Evolutionary conservation across 2,113 vertebrate species (phyloP), one percentile per base, ranked within the genome.

Genomic region (Sphaerodactylus townsendi): DNA sequence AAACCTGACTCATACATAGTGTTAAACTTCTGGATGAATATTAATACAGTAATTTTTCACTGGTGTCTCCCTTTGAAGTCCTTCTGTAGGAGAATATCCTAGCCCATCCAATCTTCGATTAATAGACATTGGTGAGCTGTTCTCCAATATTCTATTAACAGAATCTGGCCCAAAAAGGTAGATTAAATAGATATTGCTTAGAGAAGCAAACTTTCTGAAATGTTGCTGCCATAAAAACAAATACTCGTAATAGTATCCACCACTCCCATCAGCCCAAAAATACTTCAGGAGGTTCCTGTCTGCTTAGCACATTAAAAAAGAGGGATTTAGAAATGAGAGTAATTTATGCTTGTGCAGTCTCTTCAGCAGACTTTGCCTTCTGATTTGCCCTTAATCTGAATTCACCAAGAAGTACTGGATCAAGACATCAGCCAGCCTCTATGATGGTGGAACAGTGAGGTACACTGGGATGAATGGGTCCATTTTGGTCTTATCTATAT

Each of bases 401-500:
- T 62, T 72, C 59, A 72, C 5, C 7, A n/a, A 62, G 2, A 64
- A 64, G 25, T 68, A 28, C 35, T 28, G 35, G 28, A 19, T 53
- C 44, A 75, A 83, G 39, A 33, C 23, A 65, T 83, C 15, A 56
- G 75, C 53, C 39, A 50, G 39, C 48, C 62, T 69, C 17, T 21
- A 41, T 30, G 46, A 69, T 25, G 68, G 10, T 25, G 37, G 11
- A 80, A 66, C 35, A 70, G 14, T 62, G 59, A 10, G 9, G 5
- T 25, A 81, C 14, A n/a, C 5, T 44, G 73, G 77, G 11, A 84
- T 25, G 81, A 75, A 72, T 1, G 13, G 13, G 0, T 44, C 10
- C 75, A 35, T 81, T 73, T 72, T 68, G 73, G 79, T 65, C 1
- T 15, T 41, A 80, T 35, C 81, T n/a, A 48, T 85, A 80, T 77